A percentile compares a stretch with the other conserved stretches of the same genome.
phyloP scores from a whole-genome alignment of 2,113 vertebrate genomes.

The Eulemur macaco region DNA sequence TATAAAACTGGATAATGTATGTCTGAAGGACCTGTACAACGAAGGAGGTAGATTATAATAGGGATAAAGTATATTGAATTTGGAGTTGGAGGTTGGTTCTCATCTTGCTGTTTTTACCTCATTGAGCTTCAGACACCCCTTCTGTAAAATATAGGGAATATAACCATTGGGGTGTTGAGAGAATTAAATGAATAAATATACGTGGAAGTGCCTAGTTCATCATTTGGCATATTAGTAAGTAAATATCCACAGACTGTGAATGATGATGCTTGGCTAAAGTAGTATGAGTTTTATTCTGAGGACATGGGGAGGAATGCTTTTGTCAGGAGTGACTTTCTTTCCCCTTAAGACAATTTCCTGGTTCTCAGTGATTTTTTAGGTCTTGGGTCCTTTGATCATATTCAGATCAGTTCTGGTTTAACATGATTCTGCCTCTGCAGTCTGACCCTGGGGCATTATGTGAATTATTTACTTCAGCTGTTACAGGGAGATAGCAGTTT shows the following conservation, averaged over 20 bases:
- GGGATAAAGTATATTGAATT: not conserved
- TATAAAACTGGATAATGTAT: not conserved
- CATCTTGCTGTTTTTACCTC: not conserved
- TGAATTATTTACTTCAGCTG: constrained; percentile 65
- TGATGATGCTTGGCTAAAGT: not conserved
- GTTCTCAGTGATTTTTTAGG: constrained; percentile 4
- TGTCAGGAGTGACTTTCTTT: not conserved
- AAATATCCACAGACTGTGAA: constrained; percentile 14
- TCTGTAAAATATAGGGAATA: constrained; percentile 22
- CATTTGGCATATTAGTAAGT: constrained; percentile 3
- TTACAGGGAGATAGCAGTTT: not conserved
- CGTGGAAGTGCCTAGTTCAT: not conserved
- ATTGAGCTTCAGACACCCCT: not conserved
- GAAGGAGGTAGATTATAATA: not conserved
- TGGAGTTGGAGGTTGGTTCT: constrained; percentile 11
- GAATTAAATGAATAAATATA: constrained; percentile 7
- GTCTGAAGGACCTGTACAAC: not conserved
- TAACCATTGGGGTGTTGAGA: not conserved
- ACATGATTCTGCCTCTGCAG: not conserved
- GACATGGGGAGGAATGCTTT: not conserved
- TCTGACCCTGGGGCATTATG: not conserved
- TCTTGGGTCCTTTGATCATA: not conserved
- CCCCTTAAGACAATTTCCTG: not conserved
- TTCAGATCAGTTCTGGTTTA: constrained; percentile 42
- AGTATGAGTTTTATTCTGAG: not conserved